These are phyloP conservation scores for Andrena bicolor DNA, from an alignment of 2,888 invertebrate species.

Conservation along the genomic window DNA sequence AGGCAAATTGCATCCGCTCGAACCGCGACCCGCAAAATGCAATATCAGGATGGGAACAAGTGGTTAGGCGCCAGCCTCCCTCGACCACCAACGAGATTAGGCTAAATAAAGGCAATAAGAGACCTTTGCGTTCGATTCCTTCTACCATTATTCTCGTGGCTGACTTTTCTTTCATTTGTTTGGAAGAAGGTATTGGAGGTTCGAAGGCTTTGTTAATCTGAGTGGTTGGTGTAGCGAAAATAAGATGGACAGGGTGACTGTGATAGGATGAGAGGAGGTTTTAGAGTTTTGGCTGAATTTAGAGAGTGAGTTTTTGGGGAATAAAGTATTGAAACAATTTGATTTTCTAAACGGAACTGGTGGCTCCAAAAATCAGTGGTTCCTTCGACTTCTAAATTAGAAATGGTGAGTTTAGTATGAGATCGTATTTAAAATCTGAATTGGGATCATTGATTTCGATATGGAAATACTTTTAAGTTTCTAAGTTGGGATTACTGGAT, in stretches of 20 bases:
- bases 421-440: no score
- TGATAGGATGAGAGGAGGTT: no score
- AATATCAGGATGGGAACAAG: slow-evolving; percentile 16
- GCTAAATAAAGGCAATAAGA: slow-evolving; percentile 41
- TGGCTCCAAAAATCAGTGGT: no score
- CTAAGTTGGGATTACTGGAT: no score
- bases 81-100: slow-evolving; percentile 27
- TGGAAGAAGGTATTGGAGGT: not conserved
- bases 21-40: slow-evolving; percentile 22
- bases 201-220: no score
- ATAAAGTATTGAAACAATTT: not conserved
- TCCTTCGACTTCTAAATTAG: not conserved
- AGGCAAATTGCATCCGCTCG: slow-evolving; percentile 49
- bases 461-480: no score
- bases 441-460: no score
- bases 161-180: not conserved
- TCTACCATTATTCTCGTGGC: not conserved
- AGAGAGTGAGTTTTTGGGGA: not conserved
- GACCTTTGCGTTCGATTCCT: slow-evolving; percentile 12
- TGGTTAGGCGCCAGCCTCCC: not conserved
- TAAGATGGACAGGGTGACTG: no score
- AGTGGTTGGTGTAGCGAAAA: no score
- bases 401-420: no score
- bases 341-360: not conserved
- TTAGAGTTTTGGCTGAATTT: no score